These are phyloP conservation scores for Tympanuchus pallidicinctus DNA, from an alignment of 2,113 vertebrate genomes.

Conservation along the genomic window DNA sequence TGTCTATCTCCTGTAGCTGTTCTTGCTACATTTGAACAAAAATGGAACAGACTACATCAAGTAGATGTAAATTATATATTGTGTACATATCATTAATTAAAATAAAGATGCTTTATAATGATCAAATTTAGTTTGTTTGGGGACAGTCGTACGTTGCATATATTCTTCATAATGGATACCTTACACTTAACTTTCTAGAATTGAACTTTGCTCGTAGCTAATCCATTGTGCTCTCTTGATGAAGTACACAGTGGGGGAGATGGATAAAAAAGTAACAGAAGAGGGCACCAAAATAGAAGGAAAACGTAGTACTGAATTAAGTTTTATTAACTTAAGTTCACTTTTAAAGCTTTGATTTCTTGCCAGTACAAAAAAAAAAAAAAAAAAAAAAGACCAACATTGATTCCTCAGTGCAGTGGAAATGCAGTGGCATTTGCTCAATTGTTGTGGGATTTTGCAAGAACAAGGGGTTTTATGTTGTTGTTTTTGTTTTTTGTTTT, in stretches of 20 bases:
- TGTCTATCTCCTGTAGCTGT: neutral
- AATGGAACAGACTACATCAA: neutral
- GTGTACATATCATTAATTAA: too few species aligned
- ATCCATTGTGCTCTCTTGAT: neutral
- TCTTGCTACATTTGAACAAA: neutral
- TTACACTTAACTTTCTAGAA: neutral
- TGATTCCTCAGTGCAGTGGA: neutral
- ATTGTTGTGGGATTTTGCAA: neutral
- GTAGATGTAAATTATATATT: neutral
- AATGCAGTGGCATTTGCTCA: neutral
- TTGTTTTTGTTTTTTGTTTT: too few species aligned
- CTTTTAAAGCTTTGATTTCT: neutral
- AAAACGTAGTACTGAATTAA: neutral
- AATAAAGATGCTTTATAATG: neutral
- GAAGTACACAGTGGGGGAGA: neutral
- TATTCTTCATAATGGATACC: neutral
- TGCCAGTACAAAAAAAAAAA: neutral
- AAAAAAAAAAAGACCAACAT: neutral
- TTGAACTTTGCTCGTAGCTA: neutral
- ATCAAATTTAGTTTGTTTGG: neutral
- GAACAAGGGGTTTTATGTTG: too few species aligned
- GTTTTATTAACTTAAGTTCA: neutral
- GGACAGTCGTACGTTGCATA: neutral
- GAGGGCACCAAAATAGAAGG: neutral
- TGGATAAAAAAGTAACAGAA: neutral